Conservation (phyloP, 2,797 vertebrate genomes). For the Naso thynnoides region DNA sequence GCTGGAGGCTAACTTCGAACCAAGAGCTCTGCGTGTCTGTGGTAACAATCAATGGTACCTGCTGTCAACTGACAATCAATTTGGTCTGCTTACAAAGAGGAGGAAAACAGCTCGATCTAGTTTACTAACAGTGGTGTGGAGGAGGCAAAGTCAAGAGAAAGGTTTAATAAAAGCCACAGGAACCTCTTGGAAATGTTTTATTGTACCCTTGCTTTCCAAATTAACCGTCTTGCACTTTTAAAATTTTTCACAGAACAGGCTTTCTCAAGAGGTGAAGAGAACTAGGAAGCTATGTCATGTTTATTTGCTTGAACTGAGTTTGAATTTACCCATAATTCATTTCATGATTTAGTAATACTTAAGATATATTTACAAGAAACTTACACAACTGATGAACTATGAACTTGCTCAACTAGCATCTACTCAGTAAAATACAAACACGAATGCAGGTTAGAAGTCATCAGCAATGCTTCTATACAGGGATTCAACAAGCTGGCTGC, state of each 20-base stretch:
- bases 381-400: conserved; percentile 13
- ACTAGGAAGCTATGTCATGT: neutral
- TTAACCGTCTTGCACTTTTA: neutral
- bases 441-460: conserved; percentile 36
- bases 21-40: conserved; percentile 37
- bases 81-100: conserved; percentile 30
- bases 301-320: neutral
- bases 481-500: neutral
- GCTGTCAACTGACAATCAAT: conserved; percentile 48
- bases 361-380: neutral
- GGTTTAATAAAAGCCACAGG: neutral
- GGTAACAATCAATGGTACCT: conserved; percentile 41
- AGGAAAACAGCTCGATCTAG: conserved; percentile 38
- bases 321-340: neutral
- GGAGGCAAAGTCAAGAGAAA: neutral
- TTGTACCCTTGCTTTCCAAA: neutral
- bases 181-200: conserved; percentile 7
- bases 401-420: conserved; percentile 9
- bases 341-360: conserved; percentile 16
- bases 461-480: neutral
- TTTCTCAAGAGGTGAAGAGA: conserved; percentile 3
- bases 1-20: conserved; percentile 28
- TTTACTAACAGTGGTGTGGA: conserved; percentile 3
- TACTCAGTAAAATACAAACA: too few relatives aligned
- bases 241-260: neutral